These are phyloP conservation scores for Platycnemis pennipes DNA, from an alignment of 2,888 invertebrate genomes.

Conservation along the genomic window DNA sequence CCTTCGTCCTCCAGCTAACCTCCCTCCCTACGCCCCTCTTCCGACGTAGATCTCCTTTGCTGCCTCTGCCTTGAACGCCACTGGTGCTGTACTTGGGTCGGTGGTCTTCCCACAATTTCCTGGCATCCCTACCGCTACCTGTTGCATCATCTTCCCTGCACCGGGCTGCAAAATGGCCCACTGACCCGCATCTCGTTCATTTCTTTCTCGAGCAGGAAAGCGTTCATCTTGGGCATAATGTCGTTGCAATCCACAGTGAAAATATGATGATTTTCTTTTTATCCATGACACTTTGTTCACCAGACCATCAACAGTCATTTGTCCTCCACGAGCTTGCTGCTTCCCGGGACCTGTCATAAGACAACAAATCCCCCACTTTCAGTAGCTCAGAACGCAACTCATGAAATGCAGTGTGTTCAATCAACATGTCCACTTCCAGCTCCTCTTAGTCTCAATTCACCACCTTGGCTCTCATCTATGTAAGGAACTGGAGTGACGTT, in stretches of 20 bases:
- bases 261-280: not conserved
- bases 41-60: not conserved
- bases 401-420: not conserved
- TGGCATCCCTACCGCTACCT: no score
- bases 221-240: no score
- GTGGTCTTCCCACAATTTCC: no score
- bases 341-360: not conserved
- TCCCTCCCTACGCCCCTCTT: not conserved
- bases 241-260: no score
- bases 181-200: no score
- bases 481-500: not conserved
- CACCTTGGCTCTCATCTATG: not conserved
- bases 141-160: no score
- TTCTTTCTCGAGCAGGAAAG: no score
- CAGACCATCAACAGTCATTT: not conserved
- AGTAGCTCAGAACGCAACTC: not conserved
- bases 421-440: not conserved
- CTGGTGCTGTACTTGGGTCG: no score
- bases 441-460: not conserved
- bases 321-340: not conserved
- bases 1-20: not conserved
- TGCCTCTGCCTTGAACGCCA: no score
- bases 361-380: not conserved
- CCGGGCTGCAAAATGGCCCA: no score
- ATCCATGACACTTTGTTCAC: not conserved